Evolutionary conservation across 2,113 vertebrate species (phyloP), one percentile per base, ranked within the genome.

Genomic region (Paramormyrops kingsleyae): DNA sequence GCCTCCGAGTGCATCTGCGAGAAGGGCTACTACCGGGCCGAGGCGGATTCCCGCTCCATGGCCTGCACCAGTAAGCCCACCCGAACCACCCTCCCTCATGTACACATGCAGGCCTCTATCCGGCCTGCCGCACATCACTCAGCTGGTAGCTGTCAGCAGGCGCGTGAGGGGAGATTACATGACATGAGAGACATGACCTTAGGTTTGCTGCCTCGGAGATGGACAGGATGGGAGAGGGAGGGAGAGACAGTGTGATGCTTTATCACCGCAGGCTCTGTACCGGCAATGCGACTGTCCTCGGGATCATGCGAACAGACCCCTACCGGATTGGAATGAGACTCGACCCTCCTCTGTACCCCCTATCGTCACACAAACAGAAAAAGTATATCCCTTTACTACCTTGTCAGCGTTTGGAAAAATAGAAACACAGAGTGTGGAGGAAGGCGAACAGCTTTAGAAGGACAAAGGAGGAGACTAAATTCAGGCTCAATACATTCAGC

Each of bases 61-160:
- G 92, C 97, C 84, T 97, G 97, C 92, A 97, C 97, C 87, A 94
- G 97, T 97, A 91, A 96, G 97, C 96, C 35, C 6, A 27, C 24
- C 10, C 15, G 4, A 39, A 13, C 62, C 66, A 1, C 15, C 9
- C 87, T 21, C 66, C 13, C 6, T 6, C 88, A 70, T 4, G 10
- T n/a, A 86, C 84, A 31, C 47, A 31, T 4, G 3, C 27, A 4
- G 10, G n/a, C 62, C 10, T 31, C 62, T 12, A 31, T 27, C 31
- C 70, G 6, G 70, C 0, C 70, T 77, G 35, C 70, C 2, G 15
- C 12, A 39, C 31, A 77, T 77, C 27, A 19, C 27, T 77, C 70
- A 35, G 31, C 70, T 39, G 70, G 31, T 17, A 15, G 31, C 27
- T 17, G 70, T 17, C 70, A 77, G 70, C 70, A 39, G 27, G 15